phyloP scores from a whole-genome alignment of 2,797 vertebrate genomes.

The Paguma larvata region DNA sequence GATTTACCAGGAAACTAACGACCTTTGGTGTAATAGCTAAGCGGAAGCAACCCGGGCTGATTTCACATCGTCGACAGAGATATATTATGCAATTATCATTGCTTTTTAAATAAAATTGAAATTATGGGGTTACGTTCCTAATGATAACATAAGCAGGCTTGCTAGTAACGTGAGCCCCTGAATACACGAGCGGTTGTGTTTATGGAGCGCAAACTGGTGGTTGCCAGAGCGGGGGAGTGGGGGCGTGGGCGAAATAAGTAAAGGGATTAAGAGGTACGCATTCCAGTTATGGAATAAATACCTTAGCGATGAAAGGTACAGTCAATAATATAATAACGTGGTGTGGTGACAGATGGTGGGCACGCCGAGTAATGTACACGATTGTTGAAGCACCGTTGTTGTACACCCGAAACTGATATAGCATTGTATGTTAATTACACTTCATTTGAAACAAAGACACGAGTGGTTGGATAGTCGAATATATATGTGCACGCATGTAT shows the following conservation, averaged over 20 bases:
- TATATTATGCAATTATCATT: not conserved
- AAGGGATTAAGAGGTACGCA: not conserved
- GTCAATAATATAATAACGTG: not conserved
- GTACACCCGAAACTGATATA: not conserved
- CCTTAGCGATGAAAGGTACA: not conserved
- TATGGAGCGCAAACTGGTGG: not conserved
- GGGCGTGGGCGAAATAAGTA: not conserved
- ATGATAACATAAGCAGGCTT: not conserved
- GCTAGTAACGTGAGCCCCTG: not conserved
- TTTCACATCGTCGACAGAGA: not conserved
- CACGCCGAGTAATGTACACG: not conserved
- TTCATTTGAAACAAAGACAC: not conserved
- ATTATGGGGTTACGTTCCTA: slow-evolving; percentile 19
- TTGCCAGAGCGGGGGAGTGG: not conserved
- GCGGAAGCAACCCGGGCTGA: slow-evolving; percentile 37
- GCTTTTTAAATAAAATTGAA: slow-evolving; percentile 18
- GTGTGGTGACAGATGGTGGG: not conserved
- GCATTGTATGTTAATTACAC: not conserved
- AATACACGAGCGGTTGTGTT: not conserved
- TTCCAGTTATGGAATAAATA: not conserved
- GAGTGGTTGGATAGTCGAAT: not conserved
- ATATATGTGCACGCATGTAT: not conserved
- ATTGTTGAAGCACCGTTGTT: not conserved
- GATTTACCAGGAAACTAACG: slow-evolving; percentile 65
- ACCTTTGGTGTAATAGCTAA: slow-evolving; percentile 46